Percentiles rank a stretch among this genome's conserved stretches.
These are phyloP conservation scores for Timandra comae DNA, from an alignment of 2,888 invertebrate genomes.

Conservation along the genomic window DNA sequence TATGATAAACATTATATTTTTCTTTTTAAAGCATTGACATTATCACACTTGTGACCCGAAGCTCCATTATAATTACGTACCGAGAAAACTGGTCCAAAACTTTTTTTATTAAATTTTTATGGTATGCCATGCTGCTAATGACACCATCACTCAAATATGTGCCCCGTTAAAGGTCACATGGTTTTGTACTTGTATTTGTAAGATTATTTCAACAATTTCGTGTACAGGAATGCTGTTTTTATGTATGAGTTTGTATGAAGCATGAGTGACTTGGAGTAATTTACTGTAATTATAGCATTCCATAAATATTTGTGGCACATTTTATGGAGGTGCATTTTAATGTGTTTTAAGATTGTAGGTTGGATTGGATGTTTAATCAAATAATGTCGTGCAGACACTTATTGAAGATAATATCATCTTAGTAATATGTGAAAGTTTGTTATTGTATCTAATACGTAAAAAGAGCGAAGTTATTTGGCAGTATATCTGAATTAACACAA, in stretches of 20 bases:
- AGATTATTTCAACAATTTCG: conserved; percentile 17
- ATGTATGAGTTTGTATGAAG: neutral
- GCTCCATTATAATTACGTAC: conserved; percentile 43
- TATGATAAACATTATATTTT: conserved; percentile 51
- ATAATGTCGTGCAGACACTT: no score
- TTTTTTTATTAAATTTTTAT: conserved; percentile 26
- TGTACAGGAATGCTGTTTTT: conserved; percentile 12
- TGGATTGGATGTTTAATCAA: no score
- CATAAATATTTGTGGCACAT: conserved; percentile 12
- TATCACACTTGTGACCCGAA: conserved; percentile 43
- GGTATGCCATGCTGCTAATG: conserved; percentile 31
- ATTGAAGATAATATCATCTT: no score
- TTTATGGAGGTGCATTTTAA: conserved; percentile 8
- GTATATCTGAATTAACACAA: no score
- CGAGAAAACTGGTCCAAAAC: conserved; percentile 26
- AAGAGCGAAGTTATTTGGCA: no score
- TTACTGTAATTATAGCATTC: conserved; percentile 3
- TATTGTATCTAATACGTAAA: no score
- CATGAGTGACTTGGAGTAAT: no score
- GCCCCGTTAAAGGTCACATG: conserved; percentile 24
- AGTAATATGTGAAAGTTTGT: no score
- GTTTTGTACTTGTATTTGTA: conserved; percentile 5
- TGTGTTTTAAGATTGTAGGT: no score
- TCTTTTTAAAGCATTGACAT: conserved; percentile 49
- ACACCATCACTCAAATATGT: conserved; percentile 38